Evolutionary conservation across 2,113 vertebrate genomes (phyloP).

Genomic region (Pollimyrus isidori): DNA sequence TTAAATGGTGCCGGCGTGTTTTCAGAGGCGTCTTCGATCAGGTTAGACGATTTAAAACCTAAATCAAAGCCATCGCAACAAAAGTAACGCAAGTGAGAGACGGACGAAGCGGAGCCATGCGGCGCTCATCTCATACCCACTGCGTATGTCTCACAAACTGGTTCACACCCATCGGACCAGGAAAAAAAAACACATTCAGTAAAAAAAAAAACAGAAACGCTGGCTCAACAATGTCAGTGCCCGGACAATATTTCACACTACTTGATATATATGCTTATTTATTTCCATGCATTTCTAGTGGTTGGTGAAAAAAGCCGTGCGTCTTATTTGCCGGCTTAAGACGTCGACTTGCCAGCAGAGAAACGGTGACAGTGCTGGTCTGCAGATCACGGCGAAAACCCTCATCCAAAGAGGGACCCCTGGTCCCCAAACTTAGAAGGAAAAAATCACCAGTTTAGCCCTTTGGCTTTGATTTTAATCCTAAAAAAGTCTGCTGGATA

Average conservation of each 20-base stretch:
- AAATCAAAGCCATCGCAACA: background rate
- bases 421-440: background rate
- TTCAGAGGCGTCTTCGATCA: background rate
- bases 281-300: background rate
- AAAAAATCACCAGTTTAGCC: background rate
- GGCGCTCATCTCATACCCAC: background rate
- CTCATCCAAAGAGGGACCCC: background rate
- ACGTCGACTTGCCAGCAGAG: background rate
- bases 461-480: background rate
- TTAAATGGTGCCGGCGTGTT: background rate
- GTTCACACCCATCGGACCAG: background rate
- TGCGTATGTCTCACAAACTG: background rate
- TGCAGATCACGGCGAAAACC: background rate
- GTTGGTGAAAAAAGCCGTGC: background rate
- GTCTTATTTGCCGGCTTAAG: background rate
- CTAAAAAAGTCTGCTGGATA: background rate
- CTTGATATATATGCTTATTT: background rate
- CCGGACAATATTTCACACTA: background rate
- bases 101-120: background rate
- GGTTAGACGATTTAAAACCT: background rate
- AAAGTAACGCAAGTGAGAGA: background rate
- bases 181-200: background rate
- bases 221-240: background rate
- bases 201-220: background rate
- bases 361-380: background rate